phyloP scores from a whole-genome alignment of 2,888 invertebrate genomes.

The Nemapogon koenigi region DNA sequence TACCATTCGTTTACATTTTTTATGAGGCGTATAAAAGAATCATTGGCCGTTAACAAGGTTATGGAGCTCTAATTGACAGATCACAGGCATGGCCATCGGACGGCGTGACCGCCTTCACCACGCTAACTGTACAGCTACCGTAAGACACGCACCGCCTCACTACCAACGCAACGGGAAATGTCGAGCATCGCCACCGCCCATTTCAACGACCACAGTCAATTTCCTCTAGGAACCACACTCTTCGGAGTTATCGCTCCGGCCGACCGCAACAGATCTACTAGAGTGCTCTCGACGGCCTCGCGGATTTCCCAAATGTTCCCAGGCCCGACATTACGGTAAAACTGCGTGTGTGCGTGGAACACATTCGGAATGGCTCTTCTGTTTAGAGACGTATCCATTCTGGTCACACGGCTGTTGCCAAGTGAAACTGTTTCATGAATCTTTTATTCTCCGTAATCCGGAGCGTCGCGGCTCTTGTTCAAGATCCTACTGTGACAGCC shows the following conservation, averaged over 20 bases:
- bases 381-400: constrained; percentile 9
- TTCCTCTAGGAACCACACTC: constrained; percentile 36
- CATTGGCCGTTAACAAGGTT: constrained; percentile 38
- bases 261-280: constrained; percentile 25
- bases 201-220: constrained; percentile 31
- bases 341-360: constrained; percentile 27
- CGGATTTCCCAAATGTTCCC: not conserved
- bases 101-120: constrained; percentile 42
- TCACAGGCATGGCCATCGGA: constrained; percentile 33
- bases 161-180: constrained; percentile 45
- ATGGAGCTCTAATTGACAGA: constrained; percentile 51
- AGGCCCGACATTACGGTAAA: not conserved
- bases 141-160: constrained; percentile 35
- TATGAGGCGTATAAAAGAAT: no score
- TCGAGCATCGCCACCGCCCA: constrained; percentile 24
- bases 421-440: constrained; percentile 47
- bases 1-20: no score
- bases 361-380: constrained; percentile 18
- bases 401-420: constrained; percentile 46
- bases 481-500: constrained; percentile 55
- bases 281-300: constrained; percentile 16
- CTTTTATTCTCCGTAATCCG: constrained; percentile 54
- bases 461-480: constrained; percentile 57
- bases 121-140: constrained; percentile 51
- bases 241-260: constrained; percentile 11